A percentile compares a stretch with the other conserved stretches of the same genome.
These are phyloP conservation scores for Sciurus carolinensis DNA, from an alignment of 2,797 vertebrate species.

Conservation along the genomic window DNA sequence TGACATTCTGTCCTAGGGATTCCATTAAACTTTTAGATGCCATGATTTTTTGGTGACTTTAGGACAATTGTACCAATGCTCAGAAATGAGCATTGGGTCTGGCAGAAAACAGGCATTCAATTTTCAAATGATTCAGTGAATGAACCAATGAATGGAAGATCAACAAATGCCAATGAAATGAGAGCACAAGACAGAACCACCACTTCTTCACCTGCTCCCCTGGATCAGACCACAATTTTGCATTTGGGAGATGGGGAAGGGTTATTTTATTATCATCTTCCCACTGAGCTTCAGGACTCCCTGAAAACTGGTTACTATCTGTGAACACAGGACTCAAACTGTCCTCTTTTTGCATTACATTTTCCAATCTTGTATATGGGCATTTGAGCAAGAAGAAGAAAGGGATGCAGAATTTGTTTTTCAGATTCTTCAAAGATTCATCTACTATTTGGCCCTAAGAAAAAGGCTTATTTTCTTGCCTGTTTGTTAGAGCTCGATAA, in stretches of 20 bases:
- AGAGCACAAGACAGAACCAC: background rate
- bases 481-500: background rate
- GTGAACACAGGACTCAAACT: background rate
- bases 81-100: background rate
- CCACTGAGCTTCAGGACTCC: background rate
- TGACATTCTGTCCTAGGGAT: background rate
- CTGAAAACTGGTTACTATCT: background rate
- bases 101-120: background rate
- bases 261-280: background rate
- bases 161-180: background rate
- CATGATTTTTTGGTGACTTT: constrained; percentile 34
- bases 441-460: background rate
- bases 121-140: background rate
- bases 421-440: background rate
- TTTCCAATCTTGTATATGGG: background rate
- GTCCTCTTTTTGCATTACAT: background rate
- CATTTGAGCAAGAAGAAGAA: background rate
- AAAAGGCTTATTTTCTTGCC: background rate
- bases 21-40: background rate
- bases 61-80: background rate
- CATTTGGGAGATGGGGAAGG: background rate
- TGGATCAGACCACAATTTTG: background rate
- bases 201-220: background rate
- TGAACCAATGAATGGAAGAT: background rate
- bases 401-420: background rate